Percentiles rank a stretch among this genome's conserved stretches.
Conservation (phyloP, 2,888 invertebrate genomes). For the Ormyrus labotus region DNA sequence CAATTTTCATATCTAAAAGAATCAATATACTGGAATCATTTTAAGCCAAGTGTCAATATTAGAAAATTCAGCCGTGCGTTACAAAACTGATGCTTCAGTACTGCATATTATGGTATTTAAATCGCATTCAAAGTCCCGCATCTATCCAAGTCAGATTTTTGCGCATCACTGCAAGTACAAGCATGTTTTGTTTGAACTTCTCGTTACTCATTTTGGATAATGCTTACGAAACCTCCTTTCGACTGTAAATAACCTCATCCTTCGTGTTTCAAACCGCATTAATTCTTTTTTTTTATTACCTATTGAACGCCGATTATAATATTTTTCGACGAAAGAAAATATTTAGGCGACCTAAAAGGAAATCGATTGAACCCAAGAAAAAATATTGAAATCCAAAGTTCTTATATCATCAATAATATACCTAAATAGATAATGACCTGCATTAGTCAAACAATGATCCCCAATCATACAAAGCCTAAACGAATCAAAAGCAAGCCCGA, state of each 20-base stretch:
- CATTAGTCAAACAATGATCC: not conserved
- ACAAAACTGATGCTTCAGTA: conserved; percentile 67
- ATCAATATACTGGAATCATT: conserved; percentile 33
- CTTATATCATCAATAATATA: not conserved
- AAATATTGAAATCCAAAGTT: too few species aligned
- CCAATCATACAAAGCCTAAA: not conserved
- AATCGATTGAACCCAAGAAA: not conserved
- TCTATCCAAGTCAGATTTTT: conserved; percentile 4
- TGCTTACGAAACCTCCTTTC: too few species aligned
- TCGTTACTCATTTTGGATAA: not conserved
- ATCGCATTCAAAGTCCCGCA: conserved; percentile 19
- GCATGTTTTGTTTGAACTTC: not conserved
- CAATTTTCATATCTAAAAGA: not conserved
- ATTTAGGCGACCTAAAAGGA: not conserved
- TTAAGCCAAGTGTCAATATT: conserved; percentile 67
- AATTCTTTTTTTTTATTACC: too few species aligned
- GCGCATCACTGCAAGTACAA: conserved; percentile 3
- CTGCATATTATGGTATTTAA: not conserved
- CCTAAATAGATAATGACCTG: not conserved
- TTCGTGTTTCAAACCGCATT: too few species aligned
- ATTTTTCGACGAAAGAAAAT: not conserved
- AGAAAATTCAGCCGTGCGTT: conserved; percentile 68
- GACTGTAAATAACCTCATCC: too few species aligned
- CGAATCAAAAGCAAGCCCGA: not conserved
- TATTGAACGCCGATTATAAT: not conserved